phyloP scores from a whole-genome alignment of 2,113 vertebrate species.

The Dendropsophus ebraccatus region DNA sequence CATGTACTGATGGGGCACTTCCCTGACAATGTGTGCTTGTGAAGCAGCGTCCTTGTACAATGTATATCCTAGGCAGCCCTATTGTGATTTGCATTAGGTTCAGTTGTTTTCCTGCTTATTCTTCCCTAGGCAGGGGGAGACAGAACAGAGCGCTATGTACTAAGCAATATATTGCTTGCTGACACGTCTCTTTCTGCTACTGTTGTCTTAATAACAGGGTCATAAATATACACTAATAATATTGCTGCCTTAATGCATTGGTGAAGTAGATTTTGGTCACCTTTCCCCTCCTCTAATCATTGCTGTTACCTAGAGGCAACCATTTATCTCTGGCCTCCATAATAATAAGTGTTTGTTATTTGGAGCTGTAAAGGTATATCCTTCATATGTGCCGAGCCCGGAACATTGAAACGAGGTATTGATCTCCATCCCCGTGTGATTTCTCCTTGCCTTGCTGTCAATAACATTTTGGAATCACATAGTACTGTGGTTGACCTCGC shows the following conservation, averaged over 20 bases:
- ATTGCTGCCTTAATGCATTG: slow-evolving; percentile 35
- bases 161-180: background rate
- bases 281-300: slow-evolving; percentile 97
- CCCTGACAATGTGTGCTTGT: too few species aligned
- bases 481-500: slow-evolving; percentile 93
- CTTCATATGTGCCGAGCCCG: slow-evolving; percentile 91
- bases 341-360: slow-evolving; percentile 80
- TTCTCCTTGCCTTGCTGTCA: slow-evolving; percentile 93
- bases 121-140: background rate
- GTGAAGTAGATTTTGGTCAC: slow-evolving; percentile 72
- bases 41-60: background rate
- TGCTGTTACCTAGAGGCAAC: slow-evolving; percentile 95
- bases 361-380: slow-evolving; percentile 92
- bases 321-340: slow-evolving; percentile 91
- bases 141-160: background rate
- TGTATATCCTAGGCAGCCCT: too few species aligned
- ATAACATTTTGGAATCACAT: slow-evolving; percentile 91
- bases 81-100: background rate
- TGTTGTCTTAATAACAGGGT: slow-evolving; percentile 30
- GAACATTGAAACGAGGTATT: slow-evolving; percentile 97
- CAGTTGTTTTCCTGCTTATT: background rate
- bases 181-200: slow-evolving; percentile 9
- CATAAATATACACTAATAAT: slow-evolving; percentile 50
- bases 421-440: slow-evolving; percentile 98
- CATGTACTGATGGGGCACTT: too few species aligned